These are phyloP conservation scores for Drosophila insularis DNA, from an alignment of 1,140 invertebrate species.

Conservation along the genomic window DNA sequence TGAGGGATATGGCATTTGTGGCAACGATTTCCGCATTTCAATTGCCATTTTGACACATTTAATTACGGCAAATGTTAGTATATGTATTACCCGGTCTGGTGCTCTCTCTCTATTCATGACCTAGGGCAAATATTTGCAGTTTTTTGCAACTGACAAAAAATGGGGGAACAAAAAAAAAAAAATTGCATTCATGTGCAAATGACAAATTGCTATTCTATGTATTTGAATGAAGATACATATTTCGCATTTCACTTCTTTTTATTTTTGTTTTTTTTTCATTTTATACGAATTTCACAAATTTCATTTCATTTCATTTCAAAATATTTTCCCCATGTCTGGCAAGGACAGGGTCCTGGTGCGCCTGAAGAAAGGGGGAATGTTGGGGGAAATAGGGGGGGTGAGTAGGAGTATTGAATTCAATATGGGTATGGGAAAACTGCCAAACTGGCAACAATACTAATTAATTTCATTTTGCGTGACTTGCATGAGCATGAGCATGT, in stretches of 20 bases:
- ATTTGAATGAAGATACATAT: not conserved
- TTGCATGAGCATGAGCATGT: conserved; percentile 46
- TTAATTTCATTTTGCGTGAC: conserved; percentile 71
- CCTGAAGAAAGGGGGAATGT: no score
- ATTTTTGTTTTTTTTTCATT: no score
- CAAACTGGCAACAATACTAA: conserved; percentile 70
- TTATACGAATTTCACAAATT: not conserved
- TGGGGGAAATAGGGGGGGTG: no score
- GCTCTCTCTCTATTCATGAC: not conserved
- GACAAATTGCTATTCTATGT: not conserved
- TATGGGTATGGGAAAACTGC: conserved; percentile 18
- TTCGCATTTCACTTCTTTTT: not conserved
- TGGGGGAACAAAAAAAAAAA: not conserved
- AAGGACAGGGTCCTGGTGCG: no score
- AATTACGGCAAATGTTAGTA: not conserved
- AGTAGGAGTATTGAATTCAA: no score
- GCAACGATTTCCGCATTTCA: not conserved
- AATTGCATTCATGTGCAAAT: conserved; percentile 3
- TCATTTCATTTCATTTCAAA: not conserved
- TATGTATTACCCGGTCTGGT: not conserved
- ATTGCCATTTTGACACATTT: conserved; percentile 10
- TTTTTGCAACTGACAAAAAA: not conserved
- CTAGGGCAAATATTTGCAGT: not conserved
- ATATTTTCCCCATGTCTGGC: not conserved
- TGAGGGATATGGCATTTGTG: not conserved